Evolutionary conservation across 2,888 invertebrate species (phyloP).

Genomic region (Maniola hyperantus): DNA sequence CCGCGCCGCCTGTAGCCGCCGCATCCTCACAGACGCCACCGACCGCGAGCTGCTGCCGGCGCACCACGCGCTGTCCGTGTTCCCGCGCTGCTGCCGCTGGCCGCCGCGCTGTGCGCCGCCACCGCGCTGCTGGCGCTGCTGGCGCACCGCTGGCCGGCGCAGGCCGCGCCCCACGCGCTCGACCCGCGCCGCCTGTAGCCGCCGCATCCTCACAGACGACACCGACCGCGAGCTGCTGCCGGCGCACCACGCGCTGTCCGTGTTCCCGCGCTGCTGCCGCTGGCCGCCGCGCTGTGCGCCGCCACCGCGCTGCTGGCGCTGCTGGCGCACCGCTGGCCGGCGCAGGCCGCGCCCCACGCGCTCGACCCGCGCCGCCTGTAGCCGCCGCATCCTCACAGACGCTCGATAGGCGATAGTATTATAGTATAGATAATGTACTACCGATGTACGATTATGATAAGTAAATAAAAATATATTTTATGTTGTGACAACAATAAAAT

Average conservation of each 20-base stretch:
- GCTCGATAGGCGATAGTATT: too few species aligned
- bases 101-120: conserved; percentile 88
- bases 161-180: conserved; percentile 48
- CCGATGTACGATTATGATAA: not conserved
- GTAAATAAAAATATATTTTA: not conserved
- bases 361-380: conserved; percentile 49
- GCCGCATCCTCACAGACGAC: conserved; percentile 3
- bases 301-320: conserved; percentile 87
- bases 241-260: conserved; percentile 87
- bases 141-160: conserved; percentile 57
- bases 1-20: conserved; percentile 46
- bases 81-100: conserved; percentile 94
- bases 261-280: conserved; percentile 93
- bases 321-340: conserved; percentile 57
- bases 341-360: conserved; percentile 49
- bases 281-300: conserved; percentile 91
- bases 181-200: conserved; percentile 48
- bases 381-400: conserved; percentile 4
- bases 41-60: conserved; percentile 94
- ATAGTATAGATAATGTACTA: not conserved
- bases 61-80: conserved; percentile 87
- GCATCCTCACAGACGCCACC: not conserved
- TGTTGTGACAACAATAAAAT: not conserved
- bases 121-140: conserved; percentile 87
- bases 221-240: conserved; percentile 95